These are phyloP conservation scores for Semnornis frantzii DNA, from an alignment of 2,113 vertebrate species.

Conservation along the genomic window DNA sequence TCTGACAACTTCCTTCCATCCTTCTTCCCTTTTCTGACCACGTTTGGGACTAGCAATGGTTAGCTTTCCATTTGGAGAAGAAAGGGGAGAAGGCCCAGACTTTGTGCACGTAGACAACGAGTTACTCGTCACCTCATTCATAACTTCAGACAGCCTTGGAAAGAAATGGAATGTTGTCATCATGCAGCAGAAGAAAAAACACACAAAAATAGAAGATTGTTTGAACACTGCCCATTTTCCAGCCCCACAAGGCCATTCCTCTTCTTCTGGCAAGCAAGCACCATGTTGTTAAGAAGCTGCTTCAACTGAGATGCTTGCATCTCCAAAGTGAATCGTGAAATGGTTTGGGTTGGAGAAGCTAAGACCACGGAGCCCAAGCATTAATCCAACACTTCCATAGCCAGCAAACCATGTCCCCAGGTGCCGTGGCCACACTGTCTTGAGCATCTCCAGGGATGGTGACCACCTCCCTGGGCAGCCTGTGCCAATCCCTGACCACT, in stretches of 20 bases:
- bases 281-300: fast-evolving
- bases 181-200: no score
- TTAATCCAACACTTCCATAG: no score
- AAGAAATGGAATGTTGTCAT: background rate
- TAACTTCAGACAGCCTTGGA: slow-evolving; percentile 84
- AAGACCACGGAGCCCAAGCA: no score
- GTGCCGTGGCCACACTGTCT: no score
- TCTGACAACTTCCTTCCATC: slow-evolving; percentile 98
- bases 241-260: background rate
- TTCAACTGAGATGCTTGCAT: background rate
- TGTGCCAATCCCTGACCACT: no score
- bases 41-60: slow-evolving; percentile 97
- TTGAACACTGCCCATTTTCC: no score
- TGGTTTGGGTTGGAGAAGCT: no score
- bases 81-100: slow-evolving; percentile 90
- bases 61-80: slow-evolving; percentile 94
- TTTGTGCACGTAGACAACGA: slow-evolving; percentile 92
- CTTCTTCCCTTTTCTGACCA: slow-evolving; percentile 97
- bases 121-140: slow-evolving; percentile 83
- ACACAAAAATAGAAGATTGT: background rate
- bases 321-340: no score
- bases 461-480: no score
- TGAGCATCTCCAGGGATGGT: no score
- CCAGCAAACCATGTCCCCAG: no score
- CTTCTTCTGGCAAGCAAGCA: background rate